phyloP scores from a whole-genome alignment of 2,888 invertebrate species.

The Drosophila buzzatii region DNA sequence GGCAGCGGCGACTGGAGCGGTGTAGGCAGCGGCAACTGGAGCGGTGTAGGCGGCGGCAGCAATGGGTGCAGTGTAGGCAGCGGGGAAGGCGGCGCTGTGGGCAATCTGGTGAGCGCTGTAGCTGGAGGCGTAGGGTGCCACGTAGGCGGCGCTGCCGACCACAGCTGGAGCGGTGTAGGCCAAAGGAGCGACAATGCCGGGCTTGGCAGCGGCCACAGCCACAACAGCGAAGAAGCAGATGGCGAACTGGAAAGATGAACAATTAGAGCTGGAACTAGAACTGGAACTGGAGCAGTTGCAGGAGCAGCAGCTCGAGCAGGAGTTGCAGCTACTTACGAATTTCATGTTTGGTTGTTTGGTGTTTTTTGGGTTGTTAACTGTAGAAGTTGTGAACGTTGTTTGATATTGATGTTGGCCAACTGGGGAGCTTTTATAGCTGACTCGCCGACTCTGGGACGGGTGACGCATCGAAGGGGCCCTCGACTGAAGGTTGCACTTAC shows the following conservation, averaged over 20 bases:
- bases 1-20: conserved; percentile 28
- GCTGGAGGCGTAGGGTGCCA: conserved; percentile 82
- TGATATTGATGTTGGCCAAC: conserved; percentile 50
- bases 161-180: conserved; percentile 76
- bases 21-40: conserved; percentile 46
- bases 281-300: neutral
- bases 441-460: neutral
- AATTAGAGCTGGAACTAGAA: neutral
- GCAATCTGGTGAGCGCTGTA: conserved; percentile 72
- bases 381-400: conserved; percentile 66
- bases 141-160: conserved; percentile 79
- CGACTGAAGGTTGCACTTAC: conserved; percentile 66
- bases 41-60: conserved; percentile 60
- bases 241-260: conserved; percentile 57
- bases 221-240: conserved; percentile 77
- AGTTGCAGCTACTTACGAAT: conserved; percentile 67
- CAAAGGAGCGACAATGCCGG: conserved; percentile 72
- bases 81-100: conserved; percentile 80
- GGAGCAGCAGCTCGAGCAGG: neutral
- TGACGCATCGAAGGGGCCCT: conserved; percentile 45
- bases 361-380: conserved; percentile 44
- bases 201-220: conserved; percentile 75
- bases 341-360: conserved; percentile 59
- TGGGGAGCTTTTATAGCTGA: conserved; percentile 54
- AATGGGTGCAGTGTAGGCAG: conserved; percentile 60